Percentiles rank a stretch among this genome's conserved stretches.
Conservation (phyloP, 2,888 invertebrate genomes). For the Eupithecia dodoneata region DNA sequence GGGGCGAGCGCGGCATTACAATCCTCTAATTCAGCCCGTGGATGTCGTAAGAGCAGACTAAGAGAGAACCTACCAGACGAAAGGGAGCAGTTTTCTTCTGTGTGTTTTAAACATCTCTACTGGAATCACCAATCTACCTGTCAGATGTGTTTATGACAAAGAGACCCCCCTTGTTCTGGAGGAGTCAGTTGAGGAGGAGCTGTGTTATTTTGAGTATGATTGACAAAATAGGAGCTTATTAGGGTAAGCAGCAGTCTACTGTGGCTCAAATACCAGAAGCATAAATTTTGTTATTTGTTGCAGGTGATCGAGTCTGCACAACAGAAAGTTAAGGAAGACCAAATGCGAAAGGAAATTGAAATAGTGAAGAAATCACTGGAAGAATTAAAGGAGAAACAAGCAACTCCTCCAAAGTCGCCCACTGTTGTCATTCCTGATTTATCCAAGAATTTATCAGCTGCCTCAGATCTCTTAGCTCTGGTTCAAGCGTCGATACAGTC, state of each 20-base stretch:
- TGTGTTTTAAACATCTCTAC: too few relatives aligned
- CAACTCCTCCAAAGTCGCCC: constrained; percentile 36
- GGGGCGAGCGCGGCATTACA: too few relatives aligned
- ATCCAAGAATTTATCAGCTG: constrained; percentile 62
- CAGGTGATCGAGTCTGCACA: constrained; percentile 89
- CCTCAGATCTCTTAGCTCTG: constrained; percentile 69
- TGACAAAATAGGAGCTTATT: too few relatives aligned
- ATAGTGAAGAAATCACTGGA: constrained; percentile 79
- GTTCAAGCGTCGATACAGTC: constrained; percentile 73
- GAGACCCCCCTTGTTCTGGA: too few relatives aligned
- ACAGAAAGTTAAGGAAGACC: constrained; percentile 87
- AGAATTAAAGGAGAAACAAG: constrained; percentile 55
- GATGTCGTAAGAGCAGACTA: too few relatives aligned
- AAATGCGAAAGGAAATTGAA: constrained; percentile 84
- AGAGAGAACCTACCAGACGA: too few relatives aligned
- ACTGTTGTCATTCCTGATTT: constrained; percentile 43
- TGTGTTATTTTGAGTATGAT: too few relatives aligned
- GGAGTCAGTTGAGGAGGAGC: too few relatives aligned
- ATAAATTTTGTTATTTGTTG: constrained; percentile 42
- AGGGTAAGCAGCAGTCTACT: not conserved
- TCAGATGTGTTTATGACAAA: not conserved
- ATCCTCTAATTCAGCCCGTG: too few relatives aligned
- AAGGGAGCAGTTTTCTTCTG: too few relatives aligned
- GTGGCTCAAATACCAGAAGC: not conserved
- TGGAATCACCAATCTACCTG: not conserved